Conservation (phyloP, 2,888 invertebrate species). For the Rhagophthalmus giganteus region DNA sequence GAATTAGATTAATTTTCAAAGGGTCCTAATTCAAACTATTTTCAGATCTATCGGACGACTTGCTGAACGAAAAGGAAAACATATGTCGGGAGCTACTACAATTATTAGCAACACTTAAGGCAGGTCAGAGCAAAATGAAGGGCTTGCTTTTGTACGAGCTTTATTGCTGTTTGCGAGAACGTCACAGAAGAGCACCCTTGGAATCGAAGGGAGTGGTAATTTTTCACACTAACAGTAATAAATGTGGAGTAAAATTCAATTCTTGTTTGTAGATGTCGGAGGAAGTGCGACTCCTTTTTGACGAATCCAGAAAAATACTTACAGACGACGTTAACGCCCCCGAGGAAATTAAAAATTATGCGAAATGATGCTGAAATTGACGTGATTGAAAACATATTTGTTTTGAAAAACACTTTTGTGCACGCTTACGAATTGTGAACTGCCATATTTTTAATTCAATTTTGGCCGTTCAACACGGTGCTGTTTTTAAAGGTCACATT, state of each 20-base stretch:
- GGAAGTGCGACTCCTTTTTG: conserved; percentile 32
- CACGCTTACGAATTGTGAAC: too few relatives aligned
- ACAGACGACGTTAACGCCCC: conserved; percentile 46
- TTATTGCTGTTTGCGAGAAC: conserved; percentile 36
- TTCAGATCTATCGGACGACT: conserved; percentile 63
- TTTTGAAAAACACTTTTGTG: too few relatives aligned
- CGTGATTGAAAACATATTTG: too few relatives aligned
- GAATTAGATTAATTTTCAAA: too few relatives aligned
- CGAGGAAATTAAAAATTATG: conserved; percentile 37
- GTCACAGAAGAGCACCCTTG: conserved; percentile 1
- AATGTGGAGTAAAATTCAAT: too few relatives aligned
- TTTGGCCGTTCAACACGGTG: too few relatives aligned
- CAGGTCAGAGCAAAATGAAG: conserved; percentile 56
- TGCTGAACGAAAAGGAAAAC: conserved; percentile 62
- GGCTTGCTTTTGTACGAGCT: conserved; percentile 51
- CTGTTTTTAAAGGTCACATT: too few relatives aligned
- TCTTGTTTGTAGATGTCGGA: not conserved
- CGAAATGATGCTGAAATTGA: too few relatives aligned
- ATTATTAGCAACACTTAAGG: conserved; percentile 61
- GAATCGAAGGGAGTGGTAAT: not conserved
- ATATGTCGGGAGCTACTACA: conserved; percentile 65
- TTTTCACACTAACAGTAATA: too few relatives aligned
- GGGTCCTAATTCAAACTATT: too few relatives aligned
- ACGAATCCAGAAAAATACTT: conserved; percentile 46
- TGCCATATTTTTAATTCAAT: too few relatives aligned